Evolutionary conservation across 2,797 vertebrate genomes (phyloP).

Genomic region (Poeciliopsis gracilis): DNA sequence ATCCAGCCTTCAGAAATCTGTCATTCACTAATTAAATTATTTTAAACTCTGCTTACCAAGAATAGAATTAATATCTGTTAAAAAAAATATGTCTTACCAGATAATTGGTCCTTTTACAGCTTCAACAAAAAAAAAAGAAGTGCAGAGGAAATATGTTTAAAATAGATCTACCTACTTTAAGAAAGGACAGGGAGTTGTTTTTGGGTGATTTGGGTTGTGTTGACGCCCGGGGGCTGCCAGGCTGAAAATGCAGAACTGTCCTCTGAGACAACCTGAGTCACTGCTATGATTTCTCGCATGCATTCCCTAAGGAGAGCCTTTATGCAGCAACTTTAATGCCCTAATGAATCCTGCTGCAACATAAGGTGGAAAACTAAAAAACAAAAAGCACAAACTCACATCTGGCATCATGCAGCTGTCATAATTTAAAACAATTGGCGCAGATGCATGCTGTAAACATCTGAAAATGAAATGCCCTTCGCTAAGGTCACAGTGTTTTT

Average conservation of each 20-base stretch:
- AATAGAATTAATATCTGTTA: slow-evolving; percentile 35
- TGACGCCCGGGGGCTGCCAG: slow-evolving; percentile 40
- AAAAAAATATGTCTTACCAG: slow-evolving; percentile 26
- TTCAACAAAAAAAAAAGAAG: slow-evolving; percentile 11
- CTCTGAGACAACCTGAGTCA: slow-evolving; percentile 54
- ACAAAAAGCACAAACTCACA: background rate
- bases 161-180: slow-evolving; percentile 27
- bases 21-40: background rate
- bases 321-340: slow-evolving; percentile 37
- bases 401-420: slow-evolving; percentile 3
- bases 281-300: slow-evolving; percentile 75
- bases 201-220: slow-evolving; percentile 52
- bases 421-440: slow-evolving; percentile 7
- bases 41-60: background rate
- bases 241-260: slow-evolving; percentile 50
- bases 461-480: slow-evolving; percentile 46
- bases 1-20: background rate
- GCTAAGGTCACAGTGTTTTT: slow-evolving; percentile 54
- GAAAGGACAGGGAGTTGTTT: slow-evolving; percentile 37
- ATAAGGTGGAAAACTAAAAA: slow-evolving; percentile 29
- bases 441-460: slow-evolving; percentile 6
- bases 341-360: slow-evolving; percentile 62
- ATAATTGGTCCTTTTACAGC: slow-evolving; percentile 31
- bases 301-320: slow-evolving; percentile 51
- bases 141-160: slow-evolving; percentile 29